phyloP scores from a whole-genome alignment of 2,113 vertebrate genomes.

The Eidolon helvum region DNA sequence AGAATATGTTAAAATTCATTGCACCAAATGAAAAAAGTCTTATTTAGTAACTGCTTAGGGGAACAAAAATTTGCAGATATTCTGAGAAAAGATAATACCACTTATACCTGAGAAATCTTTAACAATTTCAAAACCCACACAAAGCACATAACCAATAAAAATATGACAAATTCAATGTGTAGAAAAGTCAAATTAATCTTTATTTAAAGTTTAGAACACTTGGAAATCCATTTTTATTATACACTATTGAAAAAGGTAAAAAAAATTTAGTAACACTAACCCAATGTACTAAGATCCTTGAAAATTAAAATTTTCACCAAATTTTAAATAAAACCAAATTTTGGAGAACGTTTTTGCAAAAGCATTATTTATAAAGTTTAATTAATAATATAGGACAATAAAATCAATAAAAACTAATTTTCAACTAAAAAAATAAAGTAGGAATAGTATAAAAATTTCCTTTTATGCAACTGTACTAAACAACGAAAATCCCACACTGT shows the following conservation, averaged over 20 bases:
- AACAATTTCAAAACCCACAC: not conserved
- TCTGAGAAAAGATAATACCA: not conserved
- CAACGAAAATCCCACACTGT: not conserved
- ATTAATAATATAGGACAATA: no score
- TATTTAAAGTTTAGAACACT: not conserved
- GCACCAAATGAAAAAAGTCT: not conserved
- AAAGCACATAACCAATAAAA: not conserved
- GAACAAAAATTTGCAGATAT: not conserved
- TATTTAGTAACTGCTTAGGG: not conserved
- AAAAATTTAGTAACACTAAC: not conserved
- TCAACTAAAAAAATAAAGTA: no score
- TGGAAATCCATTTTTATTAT: not conserved
- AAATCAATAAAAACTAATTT: no score
- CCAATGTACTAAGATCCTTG: not conserved
- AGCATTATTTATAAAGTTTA: not conserved
- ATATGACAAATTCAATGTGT: not conserved
- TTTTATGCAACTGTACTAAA: not conserved
- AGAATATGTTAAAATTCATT: not conserved
- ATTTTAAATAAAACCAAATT: constrained; percentile 19
- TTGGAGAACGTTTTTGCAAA: not conserved
- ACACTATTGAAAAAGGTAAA: not conserved
- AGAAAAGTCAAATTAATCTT: not conserved
- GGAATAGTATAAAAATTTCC: not conserved
- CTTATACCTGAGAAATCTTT: not conserved
- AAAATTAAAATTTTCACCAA: constrained; percentile 9